Percentiles rank a stretch among this genome's conserved stretches.
phyloP scores from a whole-genome alignment of 1,140 invertebrate species.

The Acyrthosiphon pisum region DNA sequence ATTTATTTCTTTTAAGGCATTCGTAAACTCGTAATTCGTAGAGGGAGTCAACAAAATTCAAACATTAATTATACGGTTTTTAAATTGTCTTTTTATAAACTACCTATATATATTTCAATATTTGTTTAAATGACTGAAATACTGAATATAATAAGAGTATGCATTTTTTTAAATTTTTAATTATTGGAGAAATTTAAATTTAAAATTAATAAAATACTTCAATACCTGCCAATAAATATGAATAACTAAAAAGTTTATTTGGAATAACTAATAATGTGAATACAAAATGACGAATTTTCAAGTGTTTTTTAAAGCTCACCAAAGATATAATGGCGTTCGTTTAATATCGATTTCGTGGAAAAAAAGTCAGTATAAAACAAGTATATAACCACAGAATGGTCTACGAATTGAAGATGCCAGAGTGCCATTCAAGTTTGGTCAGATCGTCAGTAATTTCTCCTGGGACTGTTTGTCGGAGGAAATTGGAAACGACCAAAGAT shows the following conservation, averaged over 20 bases:
- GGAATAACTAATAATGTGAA: not conserved
- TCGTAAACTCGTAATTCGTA: not conserved
- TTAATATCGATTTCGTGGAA: conserved; percentile 6
- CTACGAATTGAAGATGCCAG: conserved; percentile 29
- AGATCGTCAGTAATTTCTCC: conserved; percentile 50
- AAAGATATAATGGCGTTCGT: not conserved
- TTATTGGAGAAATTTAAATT: not conserved
- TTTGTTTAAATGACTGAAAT: too few relatives aligned
- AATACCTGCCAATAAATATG: not conserved
- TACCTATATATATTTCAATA: too few relatives aligned
- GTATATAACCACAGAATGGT: not conserved
- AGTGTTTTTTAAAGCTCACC: not conserved
- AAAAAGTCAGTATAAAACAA: not conserved
- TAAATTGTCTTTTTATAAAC: not conserved
- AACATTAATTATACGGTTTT: not conserved
- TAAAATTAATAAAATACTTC: not conserved
- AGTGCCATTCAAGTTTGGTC: conserved; percentile 10
- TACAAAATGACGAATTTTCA: not conserved
- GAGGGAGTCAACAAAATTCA: not conserved
- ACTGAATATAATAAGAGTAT: not conserved
- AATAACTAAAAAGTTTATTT: not conserved
- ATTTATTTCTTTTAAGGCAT: not conserved
- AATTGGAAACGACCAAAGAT: conserved; percentile 55
- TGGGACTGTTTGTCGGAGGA: conserved; percentile 47
- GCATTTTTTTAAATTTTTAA: not conserved